Percentiles rank a stretch among this genome's conserved stretches.
These are phyloP conservation scores for Sebastes kiyomatsui DNA, from an alignment of 2,797 vertebrate species.

Conservation along the genomic window DNA sequence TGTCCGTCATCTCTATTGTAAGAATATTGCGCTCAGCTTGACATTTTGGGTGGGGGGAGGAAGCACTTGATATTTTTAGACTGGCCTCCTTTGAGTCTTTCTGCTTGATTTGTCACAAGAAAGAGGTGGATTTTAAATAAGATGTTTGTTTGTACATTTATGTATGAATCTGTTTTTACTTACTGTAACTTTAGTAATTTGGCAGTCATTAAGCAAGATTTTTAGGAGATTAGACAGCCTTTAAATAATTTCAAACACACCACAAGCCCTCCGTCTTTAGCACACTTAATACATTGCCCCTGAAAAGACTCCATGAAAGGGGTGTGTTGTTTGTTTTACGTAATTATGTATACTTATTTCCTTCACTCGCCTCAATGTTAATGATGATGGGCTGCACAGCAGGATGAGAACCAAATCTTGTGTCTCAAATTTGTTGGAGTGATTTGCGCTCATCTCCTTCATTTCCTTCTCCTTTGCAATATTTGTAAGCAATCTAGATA, in stretches of 20 bases:
- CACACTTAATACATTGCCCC: background rate
- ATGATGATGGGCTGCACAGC: background rate
- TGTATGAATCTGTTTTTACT: background rate
- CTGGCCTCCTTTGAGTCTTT: slow-evolving; percentile 15
- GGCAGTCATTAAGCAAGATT: background rate
- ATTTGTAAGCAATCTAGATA: slow-evolving; percentile 7
- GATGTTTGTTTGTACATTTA: background rate
- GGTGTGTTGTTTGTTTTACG: background rate
- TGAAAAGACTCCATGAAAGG: background rate
- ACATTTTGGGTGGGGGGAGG: slow-evolving; percentile 1
- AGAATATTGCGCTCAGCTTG: background rate
- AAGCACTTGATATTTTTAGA: slow-evolving; percentile 22
- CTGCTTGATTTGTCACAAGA: background rate
- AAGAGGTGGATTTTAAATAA: background rate
- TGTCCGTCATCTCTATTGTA: background rate
- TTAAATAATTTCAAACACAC: background rate
- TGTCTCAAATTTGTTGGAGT: background rate
- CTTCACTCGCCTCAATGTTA: background rate
- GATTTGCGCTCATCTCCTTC: background rate
- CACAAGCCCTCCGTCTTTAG: background rate
- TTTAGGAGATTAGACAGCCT: background rate
- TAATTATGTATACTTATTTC: background rate
- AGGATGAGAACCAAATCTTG: background rate
- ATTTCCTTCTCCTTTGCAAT: background rate
- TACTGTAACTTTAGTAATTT: background rate